Percentiles rank a stretch among this genome's conserved stretches.
These are phyloP conservation scores for Atopsyche davidsoni DNA, from an alignment of 1,140 invertebrate species.

Conservation along the genomic window DNA sequence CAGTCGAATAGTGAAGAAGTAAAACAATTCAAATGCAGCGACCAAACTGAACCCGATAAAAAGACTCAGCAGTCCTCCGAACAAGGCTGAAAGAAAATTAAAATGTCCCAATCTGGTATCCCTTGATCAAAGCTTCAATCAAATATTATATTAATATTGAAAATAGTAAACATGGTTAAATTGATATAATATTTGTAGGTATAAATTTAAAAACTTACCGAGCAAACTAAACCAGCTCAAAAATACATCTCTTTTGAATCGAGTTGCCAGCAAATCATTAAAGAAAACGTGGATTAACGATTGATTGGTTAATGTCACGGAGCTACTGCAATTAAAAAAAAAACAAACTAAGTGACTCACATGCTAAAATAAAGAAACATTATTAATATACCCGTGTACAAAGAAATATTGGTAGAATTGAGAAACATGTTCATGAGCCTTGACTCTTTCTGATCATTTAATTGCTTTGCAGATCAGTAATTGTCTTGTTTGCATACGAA, in stretches of 20 bases:
- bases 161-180: conserved; percentile 1
- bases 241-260: conserved; percentile 54
- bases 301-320: conserved; percentile 42
- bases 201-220: conserved; percentile 32
- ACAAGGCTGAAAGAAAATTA: conserved; percentile 53
- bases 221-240: conserved; percentile 51
- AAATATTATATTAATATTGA: not conserved
- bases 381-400: no score
- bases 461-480: no score
- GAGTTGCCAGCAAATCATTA: conserved; percentile 53
- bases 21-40: conserved; percentile 57
- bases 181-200: not conserved
- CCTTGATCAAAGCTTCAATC: no score
- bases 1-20: conserved; percentile 54
- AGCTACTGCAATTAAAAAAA: no score
- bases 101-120: no score
- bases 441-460: no score
- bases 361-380: no score
- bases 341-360: no score
- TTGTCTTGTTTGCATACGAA: no score
- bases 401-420: no score
- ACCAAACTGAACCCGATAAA: conserved; percentile 65
- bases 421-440: no score
- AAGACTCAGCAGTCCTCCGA: conserved; percentile 58
- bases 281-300: conserved; percentile 58